Evolutionary conservation across 2,113 vertebrate species (phyloP), one percentile per base, ranked within the genome.

Genomic region (Parus major): DNA sequence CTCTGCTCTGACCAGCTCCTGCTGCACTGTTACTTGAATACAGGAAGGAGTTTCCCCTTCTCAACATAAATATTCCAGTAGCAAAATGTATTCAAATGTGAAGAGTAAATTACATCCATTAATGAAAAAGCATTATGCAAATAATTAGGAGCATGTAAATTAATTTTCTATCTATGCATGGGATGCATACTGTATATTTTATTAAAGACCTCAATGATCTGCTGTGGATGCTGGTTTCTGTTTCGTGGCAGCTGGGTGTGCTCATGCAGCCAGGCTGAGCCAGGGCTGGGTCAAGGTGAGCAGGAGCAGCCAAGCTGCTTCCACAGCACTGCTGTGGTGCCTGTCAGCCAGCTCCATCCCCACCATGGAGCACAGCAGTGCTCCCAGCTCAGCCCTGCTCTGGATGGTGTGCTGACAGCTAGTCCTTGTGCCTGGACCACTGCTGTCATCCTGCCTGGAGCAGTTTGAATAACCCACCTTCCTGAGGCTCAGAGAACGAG

Each of bases 101-200:
- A 90, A 93, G 91, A 82, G 80, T 71, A 82, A 93, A 91, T 93
- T 50, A 92, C 57, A 44, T 90, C 79, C 92, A 90, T 65, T 94
- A 82, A 95, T 77, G 72, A 86, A 91, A 93, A 95, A 90, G 86
- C 81, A 94, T 97, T 97, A 97, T 96, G 96, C 96, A 97, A 97
- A 94, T 81, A 88, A 95, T 85, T 76, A 85, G 87, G 64, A 96
- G 95, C 95, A 97, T 97, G 96, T 96, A 96, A 84, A 97, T 87
- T 88, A 94, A 94, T 97, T 97, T 97, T 97, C 91, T 97, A 97
- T 96, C 94, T 96, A 96, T 97, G 97, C 96, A 97, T 97, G 96
- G 90, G 81, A 95, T 92, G 93, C 97, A 97, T 94, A 97, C 75
- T 93, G 92, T 94, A 95, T 96, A 97, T 97, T 97, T 97, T 97